Evolutionary conservation across 2,888 invertebrate genomes (phyloP).

Genomic region (Cordilura impudica): DNA sequence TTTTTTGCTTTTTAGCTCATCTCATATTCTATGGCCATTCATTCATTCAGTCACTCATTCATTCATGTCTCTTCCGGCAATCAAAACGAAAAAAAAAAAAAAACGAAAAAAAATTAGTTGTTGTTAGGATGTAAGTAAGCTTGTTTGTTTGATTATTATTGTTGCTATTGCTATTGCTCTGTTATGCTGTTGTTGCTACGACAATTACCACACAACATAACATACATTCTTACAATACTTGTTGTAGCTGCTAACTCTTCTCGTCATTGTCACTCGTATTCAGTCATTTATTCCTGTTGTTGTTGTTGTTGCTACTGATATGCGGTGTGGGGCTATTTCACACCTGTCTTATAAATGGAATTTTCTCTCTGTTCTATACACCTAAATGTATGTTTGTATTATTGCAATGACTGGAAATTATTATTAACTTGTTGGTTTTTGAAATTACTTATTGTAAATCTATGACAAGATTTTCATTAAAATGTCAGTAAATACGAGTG

Average conservation of each 20-base stretch:
- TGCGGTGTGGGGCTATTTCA: slow-evolving; percentile 30
- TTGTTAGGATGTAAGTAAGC: slow-evolving; percentile 5
- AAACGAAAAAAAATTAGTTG: slow-evolving; percentile 15
- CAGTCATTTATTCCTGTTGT: neutral
- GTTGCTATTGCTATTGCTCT: slow-evolving; percentile 14
- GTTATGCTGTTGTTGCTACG: slow-evolving; percentile 30
- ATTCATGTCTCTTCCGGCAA: slow-evolving; percentile 55
- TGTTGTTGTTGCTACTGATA: slow-evolving; percentile 2
- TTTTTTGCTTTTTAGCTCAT: slow-evolving; percentile 32
- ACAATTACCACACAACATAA: slow-evolving; percentile 50
- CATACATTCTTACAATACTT: slow-evolving; percentile 4
- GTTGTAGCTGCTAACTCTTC: slow-evolving; percentile 6
- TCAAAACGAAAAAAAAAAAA: slow-evolving; percentile 17
- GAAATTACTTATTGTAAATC: neutral
- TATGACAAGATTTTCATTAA: neutral
- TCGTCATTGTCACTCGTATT: slow-evolving; percentile 10
- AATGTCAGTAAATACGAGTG: too few species aligned
- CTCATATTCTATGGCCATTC: slow-evolving; percentile 52
- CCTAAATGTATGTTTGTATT: neutral
- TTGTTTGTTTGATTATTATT: slow-evolving; percentile 39
- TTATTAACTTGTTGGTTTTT: slow-evolving; percentile 8
- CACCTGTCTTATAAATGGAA: slow-evolving; percentile 17
- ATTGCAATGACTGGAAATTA: neutral
- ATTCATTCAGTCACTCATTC: slow-evolving; percentile 43
- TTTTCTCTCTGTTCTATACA: neutral